A percentile compares a stretch with the other conserved stretches of the same genome.
phyloP scores from a whole-genome alignment of 2,888 invertebrate species.

The Drosophila sordidula region DNA sequence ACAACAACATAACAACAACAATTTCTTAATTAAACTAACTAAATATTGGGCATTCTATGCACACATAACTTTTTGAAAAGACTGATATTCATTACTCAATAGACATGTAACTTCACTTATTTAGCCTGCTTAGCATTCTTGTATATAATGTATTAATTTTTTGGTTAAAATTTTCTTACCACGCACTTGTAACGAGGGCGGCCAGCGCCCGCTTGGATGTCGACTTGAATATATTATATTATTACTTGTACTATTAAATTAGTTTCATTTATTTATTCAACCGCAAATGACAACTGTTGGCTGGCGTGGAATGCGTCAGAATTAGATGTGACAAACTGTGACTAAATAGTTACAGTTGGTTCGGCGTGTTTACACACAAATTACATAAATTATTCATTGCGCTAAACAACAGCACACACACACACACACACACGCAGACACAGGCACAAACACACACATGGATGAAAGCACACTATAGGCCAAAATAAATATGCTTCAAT shows the following conservation, averaged over 20 bases:
- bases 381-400: slow-evolving; percentile 50
- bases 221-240: slow-evolving; percentile 27
- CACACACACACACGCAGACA: slow-evolving; percentile 7
- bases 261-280: slow-evolving; percentile 57
- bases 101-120: neutral
- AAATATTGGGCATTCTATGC: neutral
- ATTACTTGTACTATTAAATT: slow-evolving; percentile 50
- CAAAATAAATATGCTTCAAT: slow-evolving; percentile 58
- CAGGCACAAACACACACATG: slow-evolving; percentile 7
- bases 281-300: slow-evolving; percentile 57
- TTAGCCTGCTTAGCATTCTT: neutral
- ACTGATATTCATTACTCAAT: neutral
- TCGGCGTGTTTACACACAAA: slow-evolving; percentile 41
- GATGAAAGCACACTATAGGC: slow-evolving; percentile 10
- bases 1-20: too few relatives aligned
- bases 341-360: slow-evolving; percentile 55
- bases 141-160: neutral
- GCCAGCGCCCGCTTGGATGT: slow-evolving; percentile 4
- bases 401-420: slow-evolving; percentile 8
- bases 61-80: neutral
- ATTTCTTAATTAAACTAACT: neutral
- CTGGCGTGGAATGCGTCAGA: slow-evolving; percentile 33
- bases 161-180: slow-evolving; percentile 1
- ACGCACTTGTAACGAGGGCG: neutral
- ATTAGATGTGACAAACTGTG: slow-evolving; percentile 58